These are phyloP conservation scores for Lysandra coridon DNA, from an alignment of 2,888 invertebrate species.

Conservation along the genomic window DNA sequence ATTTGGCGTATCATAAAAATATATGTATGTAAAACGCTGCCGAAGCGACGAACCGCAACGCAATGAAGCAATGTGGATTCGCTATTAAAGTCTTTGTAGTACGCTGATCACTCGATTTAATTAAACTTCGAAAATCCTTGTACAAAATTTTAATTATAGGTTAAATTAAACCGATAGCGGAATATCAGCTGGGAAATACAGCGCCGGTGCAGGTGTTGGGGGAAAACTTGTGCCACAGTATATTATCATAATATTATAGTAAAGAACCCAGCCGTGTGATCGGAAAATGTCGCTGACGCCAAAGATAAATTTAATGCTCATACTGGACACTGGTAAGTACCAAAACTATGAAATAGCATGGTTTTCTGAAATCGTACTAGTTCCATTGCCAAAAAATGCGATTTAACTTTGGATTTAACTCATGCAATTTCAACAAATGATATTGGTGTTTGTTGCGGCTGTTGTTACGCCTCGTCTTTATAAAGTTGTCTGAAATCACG, in stretches of 20 bases:
- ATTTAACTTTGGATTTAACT: too few relatives aligned
- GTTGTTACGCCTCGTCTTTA: background rate
- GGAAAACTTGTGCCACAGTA: background rate
- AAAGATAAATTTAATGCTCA: too few relatives aligned
- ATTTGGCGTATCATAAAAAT: too few relatives aligned
- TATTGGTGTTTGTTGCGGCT: too few relatives aligned
- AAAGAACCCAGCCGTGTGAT: background rate
- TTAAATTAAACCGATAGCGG: constrained; percentile 5
- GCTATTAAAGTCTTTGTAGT: background rate
- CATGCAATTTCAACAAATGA: too few relatives aligned
- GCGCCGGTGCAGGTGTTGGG: background rate
- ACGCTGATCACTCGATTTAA: constrained; percentile 2
- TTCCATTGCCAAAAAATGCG: too few relatives aligned
- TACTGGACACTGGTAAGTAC: too few relatives aligned
- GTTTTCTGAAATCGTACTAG: too few relatives aligned
- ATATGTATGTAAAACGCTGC: background rate
- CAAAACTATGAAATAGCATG: too few relatives aligned
- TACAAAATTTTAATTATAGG: background rate
- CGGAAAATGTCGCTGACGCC: too few relatives aligned
- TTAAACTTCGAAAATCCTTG: constrained; percentile 10
- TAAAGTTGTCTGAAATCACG: background rate
- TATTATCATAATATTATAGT: background rate
- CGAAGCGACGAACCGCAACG: background rate
- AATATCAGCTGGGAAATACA: background rate
- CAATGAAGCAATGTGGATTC: background rate